Base-by-base conservation (phyloP, 2,113 vertebrate species). In the Larimichthys crocea region DNA sequence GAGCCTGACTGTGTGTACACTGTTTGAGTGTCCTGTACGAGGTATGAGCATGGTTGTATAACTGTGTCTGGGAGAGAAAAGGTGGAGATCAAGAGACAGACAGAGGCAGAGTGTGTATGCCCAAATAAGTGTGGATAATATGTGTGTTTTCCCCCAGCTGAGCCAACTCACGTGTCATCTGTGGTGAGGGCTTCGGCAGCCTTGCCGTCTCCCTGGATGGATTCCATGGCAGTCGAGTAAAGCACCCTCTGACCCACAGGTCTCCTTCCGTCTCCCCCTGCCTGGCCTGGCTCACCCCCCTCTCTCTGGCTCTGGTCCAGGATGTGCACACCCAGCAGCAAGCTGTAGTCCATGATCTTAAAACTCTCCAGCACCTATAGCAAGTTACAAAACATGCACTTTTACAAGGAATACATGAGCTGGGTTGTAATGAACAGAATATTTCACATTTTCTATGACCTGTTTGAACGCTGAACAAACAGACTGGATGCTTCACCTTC, bases 271-370 rank as follows among this genome's bases (percentile, higher is more conserved):
- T 99, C 98, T 0, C 93, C 94, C 35, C 89, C 63, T 0, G 92
- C 96, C 85, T 96, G 96, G 12, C 92, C 94, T 52, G 82, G 84
- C 44, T 99, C 98, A 3, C 93, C 96, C 26, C 93, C 96, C 11
- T 99, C 97, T 88, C 95, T 96, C 50, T 92, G 90, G 62, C 90
- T 94, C 50, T 95, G 95, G 85, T 97, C 97, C 90, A 98, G 83
- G 63, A 98, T 90, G 14, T 99, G 98, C 75, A 99, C 96, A 35
- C 98, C 98, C 79, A 99, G 93, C 76, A 99, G 93, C 79, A 99
- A 93, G 89, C 98, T 99, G 91, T 99, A 99, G 92, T 99, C 98
- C 98, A 99, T 99, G 88, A 99, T 99, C 92, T 99, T 99, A 93
- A 99, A 99, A 82, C 98, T 99, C 94, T 99, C 98, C 83, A 99